Base-by-base conservation (phyloP, 2,797 vertebrate genomes). In the Cygnus olor region DNA sequence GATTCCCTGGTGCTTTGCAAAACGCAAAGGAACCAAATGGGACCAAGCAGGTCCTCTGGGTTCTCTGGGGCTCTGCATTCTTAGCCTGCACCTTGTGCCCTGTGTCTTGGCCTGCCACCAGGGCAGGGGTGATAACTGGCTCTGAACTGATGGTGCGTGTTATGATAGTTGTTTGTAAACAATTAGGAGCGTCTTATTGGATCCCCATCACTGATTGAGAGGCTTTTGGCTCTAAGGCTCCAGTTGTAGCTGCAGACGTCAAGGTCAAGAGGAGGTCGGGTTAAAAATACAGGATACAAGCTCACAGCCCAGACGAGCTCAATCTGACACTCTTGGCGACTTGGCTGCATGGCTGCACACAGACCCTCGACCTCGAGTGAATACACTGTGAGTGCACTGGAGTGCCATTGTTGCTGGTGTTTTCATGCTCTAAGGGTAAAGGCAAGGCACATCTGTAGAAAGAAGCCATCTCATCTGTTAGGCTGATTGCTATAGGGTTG, bases 191-290 rank as follows among this genome's bases (percentile, higher is more conserved):
- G 28, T 36, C 56, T 90, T 65, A 60, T 69, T 85, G 82, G 65
- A 88, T 68, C n/a, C 28, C 13, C 36, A 81, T 18, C 45, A 11
- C 61, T 47, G 74, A 66, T 71, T 94, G 85, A 64, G 73, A 86
- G 70, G 44, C 70, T 81, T 80, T 72, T 79, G 71, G 66, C 85
- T 90, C 51, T 58, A 63, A 73, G 54, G 78, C 68, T 88, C 44
- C 53, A 28, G 61, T 17, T 68, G 82, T 85, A 82, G 90, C 25
- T 63, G 53, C 65, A 88, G 83, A 93, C 76, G 45, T 36, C 4
- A 22, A 74, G 83, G 83, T 94, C 78, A 94, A 76, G 69, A 88
- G 80, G 76, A 93, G 83, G 91, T 90, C 66, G 68, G 92, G 51
- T 94, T 90, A 94, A 91, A 94, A 95, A 93, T 58, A 88, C 80